Evolutionary conservation across 2,888 invertebrate genomes (phyloP), one percentile per base, ranked within the genome.

Genomic region (Folsomia manolachei): DNA sequence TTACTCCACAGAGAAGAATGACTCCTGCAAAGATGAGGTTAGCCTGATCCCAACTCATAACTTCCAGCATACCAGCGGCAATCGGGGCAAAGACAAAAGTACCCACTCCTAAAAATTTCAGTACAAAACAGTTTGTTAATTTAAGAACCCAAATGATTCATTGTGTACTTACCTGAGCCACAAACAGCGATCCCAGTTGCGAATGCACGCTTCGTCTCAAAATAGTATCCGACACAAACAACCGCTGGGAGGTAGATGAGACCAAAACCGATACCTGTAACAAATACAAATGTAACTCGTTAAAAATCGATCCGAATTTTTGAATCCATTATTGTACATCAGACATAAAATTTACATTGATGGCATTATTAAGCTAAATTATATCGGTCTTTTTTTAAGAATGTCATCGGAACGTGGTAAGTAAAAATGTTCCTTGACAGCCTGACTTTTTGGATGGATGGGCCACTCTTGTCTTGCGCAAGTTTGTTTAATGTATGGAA

Each of bases 221-320:
- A 98, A 86, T 97, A 97, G 85, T 96, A 96, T 4, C 96, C 95
- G 26, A 97, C 97, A 70, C 94, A 94, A 14, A 97, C 97, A 53
- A 98, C 97, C 1, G 97, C 97, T 0, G 97, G 97, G 63, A 98
- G 88, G 85, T 95, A 96, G 82, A 95, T 94, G 86, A 95, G 89
- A 76, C 95, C 95, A 83, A 95, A 94, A 24, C 95, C 95, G 81
- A 95, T 89, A 78, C 95, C 94, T 93, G 86, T 19, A 83, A 85
- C 77, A 76, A 63, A 70, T 60, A 69, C 4, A 39, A 39, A 39
- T 14, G 14, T 39, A 9, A 39, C n/a, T n/a, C n/a, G n/a, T n/a
- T n/a, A n/a, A n/a, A n/a, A n/a, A n/a, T n/a, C n/a, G n/a, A n/a
- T n/a, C n/a, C n/a, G n/a, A n/a, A n/a, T n/a, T n/a, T n/a, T n/a